Evolutionary conservation across 1,140 invertebrate genomes (phyloP).

Genomic region (Nephotettix cincticeps): DNA sequence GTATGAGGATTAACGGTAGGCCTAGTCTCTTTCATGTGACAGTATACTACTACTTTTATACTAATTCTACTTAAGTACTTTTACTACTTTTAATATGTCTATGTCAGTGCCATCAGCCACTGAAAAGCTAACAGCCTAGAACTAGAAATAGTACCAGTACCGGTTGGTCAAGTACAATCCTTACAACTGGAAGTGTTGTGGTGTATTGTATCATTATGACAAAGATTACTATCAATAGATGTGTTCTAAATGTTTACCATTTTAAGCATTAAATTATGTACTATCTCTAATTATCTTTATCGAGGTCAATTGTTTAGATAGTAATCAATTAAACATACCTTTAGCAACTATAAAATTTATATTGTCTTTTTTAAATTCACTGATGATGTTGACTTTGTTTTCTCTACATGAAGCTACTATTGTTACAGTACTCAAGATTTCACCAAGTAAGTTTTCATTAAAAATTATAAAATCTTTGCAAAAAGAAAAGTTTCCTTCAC

Average conservation of each 20-base stretch:
- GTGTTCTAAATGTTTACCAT: neutral
- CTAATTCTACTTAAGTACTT: no score
- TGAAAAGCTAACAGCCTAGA: no score
- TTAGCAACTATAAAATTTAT: conserved; percentile 42
- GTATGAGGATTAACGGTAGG: no score
- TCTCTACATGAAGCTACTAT: conserved; percentile 45
- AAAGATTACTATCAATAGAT: neutral
- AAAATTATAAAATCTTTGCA: conserved; percentile 46
- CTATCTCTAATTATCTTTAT: neutral
- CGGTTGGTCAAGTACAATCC: neutral
- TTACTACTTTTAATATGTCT: no score
- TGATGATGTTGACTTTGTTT: conserved; percentile 22
- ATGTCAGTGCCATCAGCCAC: no score
- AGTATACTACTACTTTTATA: no score
- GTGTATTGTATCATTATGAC: neutral
- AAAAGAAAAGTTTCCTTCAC: conserved; percentile 62
- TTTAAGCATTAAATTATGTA: neutral
- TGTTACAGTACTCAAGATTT: conserved; percentile 26
- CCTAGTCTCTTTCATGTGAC: no score
- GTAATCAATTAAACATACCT: conserved; percentile 43
- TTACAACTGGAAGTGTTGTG: neutral
- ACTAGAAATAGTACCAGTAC: no score
- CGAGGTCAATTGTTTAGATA: neutral
- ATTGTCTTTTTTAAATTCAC: conserved; percentile 42
- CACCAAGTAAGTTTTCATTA: neutral